Base-by-base conservation (phyloP, 2,888 invertebrate genomes). In the Habrosyne pyritoides region DNA sequence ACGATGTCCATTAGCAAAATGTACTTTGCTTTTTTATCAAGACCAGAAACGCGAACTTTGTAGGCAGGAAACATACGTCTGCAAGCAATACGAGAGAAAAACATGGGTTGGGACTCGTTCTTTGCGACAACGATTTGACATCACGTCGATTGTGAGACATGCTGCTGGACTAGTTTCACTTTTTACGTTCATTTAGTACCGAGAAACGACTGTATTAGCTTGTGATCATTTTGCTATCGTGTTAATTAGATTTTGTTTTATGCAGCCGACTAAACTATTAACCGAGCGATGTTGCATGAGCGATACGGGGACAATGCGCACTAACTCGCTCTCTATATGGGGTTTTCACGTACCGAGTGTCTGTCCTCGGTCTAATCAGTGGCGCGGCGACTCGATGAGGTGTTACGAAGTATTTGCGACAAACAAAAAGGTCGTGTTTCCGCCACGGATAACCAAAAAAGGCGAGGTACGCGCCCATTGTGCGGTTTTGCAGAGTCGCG, bases 31-130 rank as follows among this genome's bases (percentile, higher is more conserved):
- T 97, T 96, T 95, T 97, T 98, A 95, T 98, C 98, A 93, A 98
- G 95, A 89, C 98, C 98, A 93, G 97, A 96, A 86, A 98, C 96
- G 93, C 98, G 96, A 89, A 98, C 98, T 95, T 98, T 98, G 95
- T 96, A 98, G 93, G 98, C 97, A 93, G 98, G 98, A 95, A 98
- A 98, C 97, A 98, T 98, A 94, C 98, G 97, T 94, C 98, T 98
- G 96, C 93, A 94, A 94, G 93, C 94, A 93, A 93, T 84, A 88
- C 82, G 89, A 91, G 87, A 91, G 91, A 92, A 91, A 91, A 89
- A 90, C 89, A 89, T 90, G 87, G 88, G 79, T 90, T 83, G 86
- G 85, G 88, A 84, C 87, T 86, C 73, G 89, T 87, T 87, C 86
- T 87, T 83, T 79, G 88, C 86, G 84, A 88, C 89, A 87, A 86